Conservation (phyloP, 2,113 vertebrate species). For the Tragelaphus buxtoni region DNA sequence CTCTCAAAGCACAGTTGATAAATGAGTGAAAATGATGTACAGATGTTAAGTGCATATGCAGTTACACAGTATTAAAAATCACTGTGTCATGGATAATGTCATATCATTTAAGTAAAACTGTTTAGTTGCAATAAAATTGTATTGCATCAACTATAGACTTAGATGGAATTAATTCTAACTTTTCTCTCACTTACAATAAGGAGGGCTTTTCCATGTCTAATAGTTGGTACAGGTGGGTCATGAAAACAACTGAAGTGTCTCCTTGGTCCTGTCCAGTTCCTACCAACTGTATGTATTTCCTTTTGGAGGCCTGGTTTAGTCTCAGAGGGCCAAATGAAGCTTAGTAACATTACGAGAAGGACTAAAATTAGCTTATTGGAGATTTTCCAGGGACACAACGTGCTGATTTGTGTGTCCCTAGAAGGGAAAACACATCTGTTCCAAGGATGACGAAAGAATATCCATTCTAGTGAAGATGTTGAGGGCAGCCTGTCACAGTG, state of each 20-base stretch:
- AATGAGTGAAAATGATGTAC: not conserved
- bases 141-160: not conserved
- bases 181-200: not conserved
- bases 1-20: not conserved
- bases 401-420: slow-evolving; percentile 22
- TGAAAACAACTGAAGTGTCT: not conserved
- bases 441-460: slow-evolving; percentile 54
- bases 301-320: not conserved
- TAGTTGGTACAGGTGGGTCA: not conserved
- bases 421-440: slow-evolving; percentile 55
- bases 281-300: not conserved
- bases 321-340: not conserved
- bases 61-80: not conserved
- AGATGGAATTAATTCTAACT: not conserved
- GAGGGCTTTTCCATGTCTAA: not conserved
- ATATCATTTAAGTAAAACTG: not conserved
- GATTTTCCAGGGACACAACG: not conserved
- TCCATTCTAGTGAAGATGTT: not conserved
- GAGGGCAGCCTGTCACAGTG: not conserved
- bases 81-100: not conserved
- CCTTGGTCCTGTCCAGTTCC: not conserved
- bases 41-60: not conserved
- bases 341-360: not conserved
- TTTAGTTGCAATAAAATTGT: not conserved
- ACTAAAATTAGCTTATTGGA: slow-evolving; percentile 23